These are phyloP conservation scores for Pteropus rufus DNA, from an alignment of 2,797 vertebrate species.

Conservation along the genomic window DNA sequence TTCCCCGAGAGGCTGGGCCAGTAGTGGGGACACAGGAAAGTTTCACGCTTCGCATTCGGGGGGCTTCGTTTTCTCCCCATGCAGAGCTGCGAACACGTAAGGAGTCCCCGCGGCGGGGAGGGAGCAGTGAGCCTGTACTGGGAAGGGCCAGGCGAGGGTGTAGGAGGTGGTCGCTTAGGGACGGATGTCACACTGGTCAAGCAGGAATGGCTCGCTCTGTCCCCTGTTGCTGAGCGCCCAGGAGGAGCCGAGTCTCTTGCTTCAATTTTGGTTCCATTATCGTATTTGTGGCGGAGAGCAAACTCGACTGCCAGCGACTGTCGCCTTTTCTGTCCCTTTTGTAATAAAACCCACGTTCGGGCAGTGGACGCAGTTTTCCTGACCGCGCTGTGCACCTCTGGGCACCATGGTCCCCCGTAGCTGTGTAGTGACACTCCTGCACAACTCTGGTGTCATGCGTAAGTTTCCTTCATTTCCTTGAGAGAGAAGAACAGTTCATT, in stretches of 20 bases:
- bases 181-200: not conserved
- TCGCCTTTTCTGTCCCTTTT: not conserved
- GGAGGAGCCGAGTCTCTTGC: not conserved
- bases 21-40: not conserved
- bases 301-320: not conserved
- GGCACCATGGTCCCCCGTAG: not conserved
- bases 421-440: not conserved
- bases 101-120: not conserved
- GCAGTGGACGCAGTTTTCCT: not conserved
- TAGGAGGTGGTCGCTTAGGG: not conserved
- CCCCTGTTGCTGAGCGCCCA: not conserved
- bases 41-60: not conserved
- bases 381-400: not conserved
- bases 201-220: not conserved
- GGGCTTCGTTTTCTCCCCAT: not conserved
- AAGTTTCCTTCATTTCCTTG: not conserved
- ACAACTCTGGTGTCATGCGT: not conserved
- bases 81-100: not conserved
- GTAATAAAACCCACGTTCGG: not conserved
- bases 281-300: not conserved
- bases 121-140: not conserved
- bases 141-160: not conserved
- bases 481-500: not conserved
- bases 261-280: not conserved
- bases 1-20: not conserved